Percentiles rank a stretch among this genome's conserved stretches.
phyloP scores from a whole-genome alignment of 1,140 invertebrate genomes.

The Solenopsis invicta region DNA sequence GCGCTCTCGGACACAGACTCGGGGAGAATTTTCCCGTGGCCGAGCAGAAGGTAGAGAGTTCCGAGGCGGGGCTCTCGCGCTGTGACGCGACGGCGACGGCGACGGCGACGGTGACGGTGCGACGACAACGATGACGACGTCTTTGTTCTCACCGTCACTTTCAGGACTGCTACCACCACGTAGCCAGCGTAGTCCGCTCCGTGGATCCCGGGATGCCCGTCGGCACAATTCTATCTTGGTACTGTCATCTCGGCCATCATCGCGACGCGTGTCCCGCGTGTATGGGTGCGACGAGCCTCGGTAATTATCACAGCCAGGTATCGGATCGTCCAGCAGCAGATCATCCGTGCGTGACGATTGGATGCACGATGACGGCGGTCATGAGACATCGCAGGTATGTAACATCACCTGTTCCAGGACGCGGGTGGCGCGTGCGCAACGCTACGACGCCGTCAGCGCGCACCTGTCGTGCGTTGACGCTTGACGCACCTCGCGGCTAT shows the following conservation, averaged over 20 bases:
- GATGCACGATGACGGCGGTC: constrained; percentile 59
- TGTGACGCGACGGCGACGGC: neutral
- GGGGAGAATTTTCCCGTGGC: neutral
- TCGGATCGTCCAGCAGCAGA: constrained; percentile 31
- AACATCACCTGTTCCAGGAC: constrained; percentile 71
- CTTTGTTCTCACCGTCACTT: neutral
- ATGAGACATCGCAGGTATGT: constrained; percentile 66
- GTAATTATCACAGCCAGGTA: constrained; percentile 49
- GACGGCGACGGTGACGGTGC: neutral
- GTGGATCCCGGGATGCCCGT: constrained; percentile 36
- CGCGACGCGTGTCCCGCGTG: constrained; percentile 5
- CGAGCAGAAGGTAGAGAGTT: neutral
- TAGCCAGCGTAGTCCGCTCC: constrained; percentile 39
- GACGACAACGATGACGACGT: neutral
- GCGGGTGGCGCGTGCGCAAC: constrained; percentile 54
- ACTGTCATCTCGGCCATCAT: constrained; percentile 39
- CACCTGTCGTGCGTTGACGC: neutral
- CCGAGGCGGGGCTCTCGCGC: neutral
- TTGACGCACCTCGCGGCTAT: constrained; percentile 3
- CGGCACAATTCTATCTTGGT: constrained; percentile 59
- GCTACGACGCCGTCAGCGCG: constrained; percentile 23
- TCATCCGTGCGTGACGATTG: constrained; percentile 62
- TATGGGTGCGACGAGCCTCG: neutral
- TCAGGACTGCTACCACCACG: neutral
- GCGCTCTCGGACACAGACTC: neutral